Percentiles rank a stretch among this genome's conserved stretches.
Evolutionary conservation across 2,888 invertebrate genomes (phyloP).

Genomic region (Drosophila tanythrix): DNA sequence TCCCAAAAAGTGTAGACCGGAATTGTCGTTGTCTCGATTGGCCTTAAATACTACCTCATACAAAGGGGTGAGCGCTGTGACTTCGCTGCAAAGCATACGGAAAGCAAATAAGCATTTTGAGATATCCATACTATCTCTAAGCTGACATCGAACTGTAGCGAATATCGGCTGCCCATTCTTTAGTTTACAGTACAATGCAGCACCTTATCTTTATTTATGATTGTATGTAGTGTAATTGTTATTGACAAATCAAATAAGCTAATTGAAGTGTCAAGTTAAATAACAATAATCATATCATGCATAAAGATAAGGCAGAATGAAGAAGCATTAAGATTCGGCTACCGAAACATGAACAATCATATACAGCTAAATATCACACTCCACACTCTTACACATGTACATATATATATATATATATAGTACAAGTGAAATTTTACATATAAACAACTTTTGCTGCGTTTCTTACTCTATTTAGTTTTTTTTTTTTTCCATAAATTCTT

Average conservation of each 20-base stretch:
- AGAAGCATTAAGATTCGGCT: no score
- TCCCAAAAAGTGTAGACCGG: conserved; percentile 67
- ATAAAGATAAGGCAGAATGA: no score
- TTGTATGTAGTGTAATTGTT: background rate
- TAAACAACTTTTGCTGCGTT: background rate
- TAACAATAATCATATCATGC: background rate
- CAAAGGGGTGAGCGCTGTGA: background rate
- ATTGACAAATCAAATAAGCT: background rate
- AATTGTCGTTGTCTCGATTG: conserved; percentile 52
- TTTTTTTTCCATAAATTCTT: no score
- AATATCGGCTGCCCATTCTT: background rate
- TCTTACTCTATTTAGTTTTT: background rate
- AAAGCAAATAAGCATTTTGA: background rate
- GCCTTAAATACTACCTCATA: background rate
- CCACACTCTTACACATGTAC: no score
- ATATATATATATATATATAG: no score
- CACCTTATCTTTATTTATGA: background rate
- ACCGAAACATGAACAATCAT: background rate
- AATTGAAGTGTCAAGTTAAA: background rate
- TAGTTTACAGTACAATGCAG: no score
- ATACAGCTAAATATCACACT: no score
- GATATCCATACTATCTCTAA: background rate
- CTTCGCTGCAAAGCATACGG: background rate
- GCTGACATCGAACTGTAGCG: background rate
- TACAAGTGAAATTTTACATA: fast-evolving